These are phyloP conservation scores for Excalfactoria chinensis DNA, from an alignment of 2,113 vertebrate genomes.

Conservation along the genomic window DNA sequence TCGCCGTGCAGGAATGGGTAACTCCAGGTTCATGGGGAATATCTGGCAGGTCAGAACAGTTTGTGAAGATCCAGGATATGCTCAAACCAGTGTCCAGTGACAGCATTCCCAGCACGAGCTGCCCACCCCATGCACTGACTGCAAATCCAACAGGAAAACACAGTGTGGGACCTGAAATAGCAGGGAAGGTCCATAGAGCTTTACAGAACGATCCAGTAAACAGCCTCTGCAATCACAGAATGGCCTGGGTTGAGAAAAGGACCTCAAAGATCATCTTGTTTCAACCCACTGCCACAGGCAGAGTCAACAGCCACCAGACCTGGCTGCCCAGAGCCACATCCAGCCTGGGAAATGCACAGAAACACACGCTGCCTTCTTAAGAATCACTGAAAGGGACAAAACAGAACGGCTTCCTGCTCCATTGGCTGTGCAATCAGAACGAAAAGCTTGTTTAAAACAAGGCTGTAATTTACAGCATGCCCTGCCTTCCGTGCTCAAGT, in stretches of 20 bases:
- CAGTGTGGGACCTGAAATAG: neutral
- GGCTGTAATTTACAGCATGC: neutral
- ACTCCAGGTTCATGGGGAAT: neutral
- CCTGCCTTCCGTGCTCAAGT: neutral
- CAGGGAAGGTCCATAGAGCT: neutral
- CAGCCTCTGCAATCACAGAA: neutral
- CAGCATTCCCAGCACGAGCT: too few relatives aligned
- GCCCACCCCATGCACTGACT: neutral
- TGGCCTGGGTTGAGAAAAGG: too few relatives aligned
- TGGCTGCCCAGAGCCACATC: too few relatives aligned
- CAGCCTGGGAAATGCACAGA: too few relatives aligned
- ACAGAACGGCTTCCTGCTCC: accelerated
- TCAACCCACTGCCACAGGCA: too few relatives aligned
- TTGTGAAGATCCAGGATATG: neutral
- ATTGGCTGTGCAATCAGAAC: neutral
- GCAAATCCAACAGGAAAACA: neutral
- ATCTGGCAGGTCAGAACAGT: neutral
- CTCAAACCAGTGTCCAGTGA: neutral
- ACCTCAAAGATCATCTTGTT: too few relatives aligned
- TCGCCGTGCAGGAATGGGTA: too few relatives aligned
- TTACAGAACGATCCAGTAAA: neutral
- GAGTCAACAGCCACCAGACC: too few relatives aligned
- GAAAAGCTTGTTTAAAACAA: neutral
- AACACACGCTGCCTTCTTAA: too few relatives aligned
- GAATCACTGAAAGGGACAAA: too few relatives aligned